Conservation (phyloP, 2,888 invertebrate species). For the Timandra comae region DNA sequence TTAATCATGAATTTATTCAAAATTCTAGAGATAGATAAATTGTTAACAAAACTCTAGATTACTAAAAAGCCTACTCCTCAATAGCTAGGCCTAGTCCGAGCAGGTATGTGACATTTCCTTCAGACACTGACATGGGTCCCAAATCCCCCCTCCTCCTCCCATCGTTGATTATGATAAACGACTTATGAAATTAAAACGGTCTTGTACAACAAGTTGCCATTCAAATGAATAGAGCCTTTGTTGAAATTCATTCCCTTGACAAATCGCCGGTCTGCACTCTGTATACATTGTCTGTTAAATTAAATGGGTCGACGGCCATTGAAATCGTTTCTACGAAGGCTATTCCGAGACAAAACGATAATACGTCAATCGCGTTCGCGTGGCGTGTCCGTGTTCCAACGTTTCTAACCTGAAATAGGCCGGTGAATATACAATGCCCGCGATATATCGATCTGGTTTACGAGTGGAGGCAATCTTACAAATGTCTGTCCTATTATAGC, state of each 20-base stretch:
- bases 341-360: conserved; percentile 61
- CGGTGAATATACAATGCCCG: conserved; percentile 60
- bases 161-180: conserved; percentile 75
- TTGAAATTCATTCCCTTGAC: conserved; percentile 73
- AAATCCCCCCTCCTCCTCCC: conserved; percentile 27
- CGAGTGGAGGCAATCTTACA: conserved; percentile 48
- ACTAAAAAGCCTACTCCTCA: conserved; percentile 43
- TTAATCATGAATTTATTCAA: too few species aligned
- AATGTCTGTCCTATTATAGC: conserved; percentile 43
- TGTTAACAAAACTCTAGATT: too few species aligned
- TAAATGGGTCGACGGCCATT: conserved; percentile 61
- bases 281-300: conserved; percentile 66
- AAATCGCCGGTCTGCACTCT: conserved; percentile 66
- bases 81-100: conserved; percentile 50
- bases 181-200: conserved; percentile 77
- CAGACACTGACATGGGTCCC: conserved; percentile 73
- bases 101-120: conserved; percentile 68
- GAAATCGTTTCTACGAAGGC: conserved; percentile 63
- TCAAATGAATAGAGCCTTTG: conserved; percentile 72
- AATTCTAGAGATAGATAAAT: too few species aligned
- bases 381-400: conserved; percentile 56
- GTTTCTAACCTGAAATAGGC: conserved; percentile 49
- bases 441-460: conserved; percentile 44
- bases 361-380: conserved; percentile 59
- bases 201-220: conserved; percentile 71